Percentiles rank a stretch among this genome's conserved stretches.
phyloP scores from a whole-genome alignment of 1,140 invertebrate genomes.

The Drosophila dunni region DNA sequence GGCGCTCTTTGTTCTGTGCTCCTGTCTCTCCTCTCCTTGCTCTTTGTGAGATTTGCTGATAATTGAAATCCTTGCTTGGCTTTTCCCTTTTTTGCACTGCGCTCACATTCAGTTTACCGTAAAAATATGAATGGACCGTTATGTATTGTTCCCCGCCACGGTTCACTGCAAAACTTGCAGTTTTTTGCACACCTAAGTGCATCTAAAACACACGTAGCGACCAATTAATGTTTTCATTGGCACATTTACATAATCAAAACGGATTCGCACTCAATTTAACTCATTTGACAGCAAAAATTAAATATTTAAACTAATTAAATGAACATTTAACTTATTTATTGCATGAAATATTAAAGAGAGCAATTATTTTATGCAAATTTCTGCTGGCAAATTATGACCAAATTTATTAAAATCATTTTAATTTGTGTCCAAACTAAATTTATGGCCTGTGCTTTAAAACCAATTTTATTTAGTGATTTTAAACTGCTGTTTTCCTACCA shows the following conservation, averaged over 20 bases:
- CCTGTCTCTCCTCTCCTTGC: no score
- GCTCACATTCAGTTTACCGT: constrained; percentile 9
- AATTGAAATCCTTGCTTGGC: constrained; percentile 46
- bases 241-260: not conserved
- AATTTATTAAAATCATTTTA: no score
- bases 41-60: constrained; percentile 1
- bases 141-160: not conserved
- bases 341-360: no score
- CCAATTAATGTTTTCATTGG: not conserved
- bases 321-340: not conserved
- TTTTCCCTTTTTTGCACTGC: constrained; percentile 7
- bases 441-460: no score
- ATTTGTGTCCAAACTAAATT: no score
- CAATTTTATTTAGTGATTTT: no score
- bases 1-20: constrained; percentile 1
- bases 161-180: constrained; percentile 25
- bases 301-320: not conserved
- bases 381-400: no score
- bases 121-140: constrained; percentile 32
- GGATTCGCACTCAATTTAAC: not conserved
- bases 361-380: no score
- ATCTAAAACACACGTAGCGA: not conserved
- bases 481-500: not conserved
- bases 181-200: constrained; percentile 13
- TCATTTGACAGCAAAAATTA: not conserved